A percentile compares a stretch with the other conserved stretches of the same genome.
Conservation (phyloP, 2,797 vertebrate genomes). For the Eutrigla gurnardus region DNA sequence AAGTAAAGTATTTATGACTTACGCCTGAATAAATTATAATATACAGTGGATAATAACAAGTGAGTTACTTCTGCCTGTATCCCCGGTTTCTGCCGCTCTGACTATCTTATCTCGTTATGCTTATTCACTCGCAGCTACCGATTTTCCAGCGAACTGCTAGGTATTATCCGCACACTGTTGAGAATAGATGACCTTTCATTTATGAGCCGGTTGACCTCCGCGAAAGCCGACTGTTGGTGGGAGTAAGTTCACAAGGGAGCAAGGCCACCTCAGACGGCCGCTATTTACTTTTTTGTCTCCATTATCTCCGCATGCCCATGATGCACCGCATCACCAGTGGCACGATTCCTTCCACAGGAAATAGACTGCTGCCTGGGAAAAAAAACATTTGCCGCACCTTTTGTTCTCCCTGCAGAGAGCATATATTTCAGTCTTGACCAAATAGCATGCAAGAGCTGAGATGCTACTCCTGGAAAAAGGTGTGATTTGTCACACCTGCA, state of each 20-base stretch:
- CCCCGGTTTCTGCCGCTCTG: slow-evolving; percentile 27
- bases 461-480: slow-evolving; percentile 15
- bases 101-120: slow-evolving; percentile 39
- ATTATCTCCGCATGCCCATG: slow-evolving; percentile 71
- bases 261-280: slow-evolving; percentile 66
- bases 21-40: slow-evolving; percentile 61
- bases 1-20: slow-evolving; percentile 55
- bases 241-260: slow-evolving; percentile 70
- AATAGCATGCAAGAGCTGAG: slow-evolving; percentile 18
- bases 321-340: slow-evolving; percentile 56
- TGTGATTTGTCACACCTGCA: slow-evolving; percentile 24
- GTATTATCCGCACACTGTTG: slow-evolving; percentile 29
- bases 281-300: slow-evolving; percentile 46
- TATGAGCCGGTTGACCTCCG: slow-evolving; percentile 66
- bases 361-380: slow-evolving; percentile 29
- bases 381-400: slow-evolving; percentile 31
- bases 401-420: slow-evolving; percentile 35
- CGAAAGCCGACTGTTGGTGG: slow-evolving; percentile 62
- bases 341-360: slow-evolving; percentile 43
- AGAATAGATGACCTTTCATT: slow-evolving; percentile 62
- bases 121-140: slow-evolving; percentile 22
- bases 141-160: slow-evolving; percentile 29
- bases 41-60: slow-evolving; percentile 46
- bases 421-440: slow-evolving; percentile 25
- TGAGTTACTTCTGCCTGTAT: slow-evolving; percentile 42